Base-by-base conservation (phyloP, 2,113 vertebrate species). In the Pseudorhombus dupliciocellatus region DNA sequence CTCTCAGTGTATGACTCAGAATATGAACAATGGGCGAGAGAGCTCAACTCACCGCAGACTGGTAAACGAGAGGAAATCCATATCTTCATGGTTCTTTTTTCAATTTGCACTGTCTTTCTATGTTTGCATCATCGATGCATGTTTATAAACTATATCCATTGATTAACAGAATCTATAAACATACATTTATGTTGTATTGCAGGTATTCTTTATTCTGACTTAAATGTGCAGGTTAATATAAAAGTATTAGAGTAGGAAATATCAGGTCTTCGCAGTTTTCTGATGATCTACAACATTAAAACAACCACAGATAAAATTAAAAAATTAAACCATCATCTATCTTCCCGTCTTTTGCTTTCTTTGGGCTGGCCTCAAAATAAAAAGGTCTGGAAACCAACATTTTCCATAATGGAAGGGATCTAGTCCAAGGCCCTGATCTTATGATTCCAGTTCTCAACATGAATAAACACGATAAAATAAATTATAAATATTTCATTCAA, bases 171-270 rank as follows among this genome's bases (percentile, higher is more conserved):
- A 44, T 15, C 4, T 44, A 44, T 4, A 44, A 44, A 16, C 40
- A 44, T 15, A 4, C 40, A 16, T 44, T 44, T 18, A 16, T 44
- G 5, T 57, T 60, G 34, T 30, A 71, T 55, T 60, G 48, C 2
- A 12, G 3, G 28, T 0, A 59, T 31, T 0, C 25, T 44, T 26
- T 0, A 57, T 11, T 26, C 46, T 2, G 3, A 14, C 58, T 46
- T 59, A 37, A 58, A 66, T 10, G 15, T 63, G 14, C 18, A 37
- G 26, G 21, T 72, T 53, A 56, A 67, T n/a, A 64, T 30, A 69
- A 40, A 69, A 60, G 24, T 20, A 16, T 44, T 44, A 66, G 50
- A 1, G 10, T 7, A 64, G 4, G 4, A 51, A 68, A 11, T 74
- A 26, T 11, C 4, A 63, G 25, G 5, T 66, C 59, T 20, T 7